Evolutionary conservation across 2,888 invertebrate species (phyloP), one percentile per base, ranked within the genome.

Genomic region (Lissocephala sabroskyi): DNA sequence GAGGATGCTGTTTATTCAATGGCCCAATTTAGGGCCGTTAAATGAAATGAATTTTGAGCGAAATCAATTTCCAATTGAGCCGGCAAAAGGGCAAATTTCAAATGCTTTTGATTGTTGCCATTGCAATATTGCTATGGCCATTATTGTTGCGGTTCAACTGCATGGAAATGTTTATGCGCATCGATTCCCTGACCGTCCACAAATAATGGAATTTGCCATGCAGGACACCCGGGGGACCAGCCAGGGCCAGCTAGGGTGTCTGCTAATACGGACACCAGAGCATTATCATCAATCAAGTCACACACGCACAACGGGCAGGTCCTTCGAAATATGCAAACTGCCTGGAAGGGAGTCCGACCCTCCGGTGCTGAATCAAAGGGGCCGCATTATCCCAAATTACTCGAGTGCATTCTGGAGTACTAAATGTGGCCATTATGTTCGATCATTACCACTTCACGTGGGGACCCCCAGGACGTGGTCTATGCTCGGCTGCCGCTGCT

Each of bases 151-250:
- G 23, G 23, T 23, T 23, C n/a, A n/a, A n/a, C n/a, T n/a, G n/a
- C n/a, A 23, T 23, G 3, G 23, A 23, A 23, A 23, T 23, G n/a
- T n/a, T n/a, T 36, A 19, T 56, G 44, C 45, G 40, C 51, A 48
- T n/a, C n/a, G n/a, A n/a, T n/a, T n/a, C n/a, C n/a, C n/a, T 10
- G 18, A 32, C 40, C 54, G 48, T 61, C 42, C 62, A 56, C 71
- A 70, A 62, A 62, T 61, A 74, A 61, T 73, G 62, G 63, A 68
- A 73, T 73, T 73, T 73, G 62, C 56, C 58, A n/a, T n/a, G n/a
- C n/a, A n/a, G n/a, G n/a, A n/a, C n/a, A n/a, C n/a, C n/a, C n/a
- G n/a, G 53, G 62, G 59, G 44, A 65, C 59, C 55, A 63, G 56
- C 49, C 58, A 50, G 60, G 61, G 63, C 64, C 63, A 62, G 59